Evolutionary conservation across 2,113 vertebrate genomes (phyloP).

Genomic region (Toxostoma redivivum): DNA sequence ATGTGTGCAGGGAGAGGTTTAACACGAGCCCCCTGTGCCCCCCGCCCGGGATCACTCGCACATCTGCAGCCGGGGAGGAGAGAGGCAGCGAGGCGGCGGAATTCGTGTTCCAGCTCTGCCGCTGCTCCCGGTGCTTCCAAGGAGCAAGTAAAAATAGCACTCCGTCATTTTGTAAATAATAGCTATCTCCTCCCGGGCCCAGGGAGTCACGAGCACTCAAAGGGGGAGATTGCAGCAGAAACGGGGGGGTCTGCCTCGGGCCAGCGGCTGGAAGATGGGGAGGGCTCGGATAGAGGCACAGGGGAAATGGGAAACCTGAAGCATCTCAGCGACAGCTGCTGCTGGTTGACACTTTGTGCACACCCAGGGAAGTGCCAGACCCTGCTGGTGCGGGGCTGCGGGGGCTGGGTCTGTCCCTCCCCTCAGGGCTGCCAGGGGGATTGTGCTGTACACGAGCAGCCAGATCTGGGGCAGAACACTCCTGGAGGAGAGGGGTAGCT

Average conservation of each 20-base stretch:
- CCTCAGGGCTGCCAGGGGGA: neutral
- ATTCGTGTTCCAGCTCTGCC: slow-evolving; percentile 37
- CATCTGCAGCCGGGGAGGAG: neutral
- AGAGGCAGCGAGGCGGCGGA: neutral
- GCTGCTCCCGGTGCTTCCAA: slow-evolving; percentile 30
- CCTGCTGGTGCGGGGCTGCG: neutral
- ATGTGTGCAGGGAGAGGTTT: neutral
- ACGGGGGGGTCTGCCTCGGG: neutral
- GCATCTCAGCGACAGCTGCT: neutral
- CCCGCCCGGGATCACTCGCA: neutral
- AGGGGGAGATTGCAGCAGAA: neutral
- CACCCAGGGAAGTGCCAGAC: accelerated
- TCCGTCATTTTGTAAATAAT: slow-evolving; percentile 57
- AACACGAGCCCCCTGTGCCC: neutral
- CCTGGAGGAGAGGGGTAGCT: neutral
- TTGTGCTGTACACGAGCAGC: neutral
- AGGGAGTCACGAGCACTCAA: neutral
- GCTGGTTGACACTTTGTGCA: neutral
- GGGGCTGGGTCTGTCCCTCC: neutral
- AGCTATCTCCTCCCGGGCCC: neutral
- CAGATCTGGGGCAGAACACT: neutral
- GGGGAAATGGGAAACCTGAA: neutral
- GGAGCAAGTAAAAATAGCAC: slow-evolving; percentile 62
- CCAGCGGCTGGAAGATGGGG: neutral
- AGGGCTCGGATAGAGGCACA: neutral